These are phyloP conservation scores for Electrophaes corylata DNA, from an alignment of 2,888 invertebrate species.

Conservation along the genomic window DNA sequence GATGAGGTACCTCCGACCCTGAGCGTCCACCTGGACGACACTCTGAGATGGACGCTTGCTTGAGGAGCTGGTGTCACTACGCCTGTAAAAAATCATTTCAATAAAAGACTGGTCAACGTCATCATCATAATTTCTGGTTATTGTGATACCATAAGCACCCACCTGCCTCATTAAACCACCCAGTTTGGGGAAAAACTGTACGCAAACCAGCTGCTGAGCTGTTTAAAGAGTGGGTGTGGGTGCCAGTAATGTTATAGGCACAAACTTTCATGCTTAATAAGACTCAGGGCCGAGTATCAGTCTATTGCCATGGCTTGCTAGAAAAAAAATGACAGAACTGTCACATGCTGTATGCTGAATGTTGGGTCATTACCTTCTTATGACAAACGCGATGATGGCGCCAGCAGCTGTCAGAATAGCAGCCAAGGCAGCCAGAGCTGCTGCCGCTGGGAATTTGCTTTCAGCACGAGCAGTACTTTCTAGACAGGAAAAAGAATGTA, in stretches of 20 bases:
- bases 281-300: no score
- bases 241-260: no score
- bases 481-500: conserved; percentile 42
- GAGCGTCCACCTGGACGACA: conserved; percentile 77
- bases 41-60: conserved; percentile 75
- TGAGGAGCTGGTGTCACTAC: conserved; percentile 58
- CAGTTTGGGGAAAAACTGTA: no score
- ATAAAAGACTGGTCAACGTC: no score
- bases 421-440: conserved; percentile 66
- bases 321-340: not conserved
- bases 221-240: no score
- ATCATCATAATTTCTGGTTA: not conserved
- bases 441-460: conserved; percentile 67
- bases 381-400: conserved; percentile 59
- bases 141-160: no score
- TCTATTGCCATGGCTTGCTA: no score
- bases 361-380: conserved; percentile 53
- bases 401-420: conserved; percentile 65
- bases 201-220: no score
- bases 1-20: conserved; percentile 72
- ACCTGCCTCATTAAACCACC: no score
- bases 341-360: not conserved
- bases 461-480: conserved; percentile 65
- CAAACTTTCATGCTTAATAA: no score
- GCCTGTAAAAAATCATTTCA: conserved; percentile 47